These are phyloP conservation scores for Biston betularia DNA, from an alignment of 2,888 invertebrate genomes.

Conservation along the genomic window DNA sequence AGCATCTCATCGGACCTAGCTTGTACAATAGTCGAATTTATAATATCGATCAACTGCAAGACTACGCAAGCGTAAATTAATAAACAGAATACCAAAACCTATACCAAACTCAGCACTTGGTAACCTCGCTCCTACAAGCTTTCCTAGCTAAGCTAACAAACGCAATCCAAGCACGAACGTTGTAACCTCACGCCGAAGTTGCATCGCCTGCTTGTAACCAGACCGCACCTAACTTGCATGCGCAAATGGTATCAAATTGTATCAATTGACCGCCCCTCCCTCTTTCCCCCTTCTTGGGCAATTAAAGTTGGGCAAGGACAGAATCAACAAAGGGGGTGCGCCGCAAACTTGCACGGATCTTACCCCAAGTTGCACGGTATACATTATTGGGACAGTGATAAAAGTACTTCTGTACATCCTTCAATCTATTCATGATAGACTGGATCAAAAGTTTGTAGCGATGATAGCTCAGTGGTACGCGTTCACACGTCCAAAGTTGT, in stretches of 20 bases:
- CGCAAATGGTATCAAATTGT: slow-evolving; percentile 68
- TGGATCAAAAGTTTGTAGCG: not conserved
- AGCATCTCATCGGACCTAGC: not conserved
- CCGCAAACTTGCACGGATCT: slow-evolving; percentile 58
- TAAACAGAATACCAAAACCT: not conserved
- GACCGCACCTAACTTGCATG: slow-evolving; percentile 49
- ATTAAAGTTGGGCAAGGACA: slow-evolving; percentile 74
- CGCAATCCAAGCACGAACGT: not conserved
- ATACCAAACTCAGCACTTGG: not conserved
- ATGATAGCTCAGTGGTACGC: too few relatives aligned
- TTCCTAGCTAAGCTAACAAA: not conserved
- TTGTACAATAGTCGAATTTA: too few relatives aligned
- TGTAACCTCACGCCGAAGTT: slow-evolving; percentile 5
- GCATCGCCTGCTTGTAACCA: slow-evolving; percentile 18
- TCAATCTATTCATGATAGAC: not conserved
- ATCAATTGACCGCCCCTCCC: slow-evolving; percentile 63
- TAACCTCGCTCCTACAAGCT: not conserved
- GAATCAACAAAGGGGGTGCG: slow-evolving; percentile 55
- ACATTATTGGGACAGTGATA: not conserved
- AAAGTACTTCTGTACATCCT: not conserved
- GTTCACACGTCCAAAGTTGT: too few relatives aligned
- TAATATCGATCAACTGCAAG: too few relatives aligned
- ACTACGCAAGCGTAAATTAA: not conserved
- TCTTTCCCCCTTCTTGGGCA: slow-evolving; percentile 64
- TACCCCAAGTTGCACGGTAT: slow-evolving; percentile 14